Percentiles rank a stretch among this genome's conserved stretches.
These are phyloP conservation scores for Euleptes europaea DNA, from an alignment of 2,113 vertebrate genomes.

Conservation along the genomic window DNA sequence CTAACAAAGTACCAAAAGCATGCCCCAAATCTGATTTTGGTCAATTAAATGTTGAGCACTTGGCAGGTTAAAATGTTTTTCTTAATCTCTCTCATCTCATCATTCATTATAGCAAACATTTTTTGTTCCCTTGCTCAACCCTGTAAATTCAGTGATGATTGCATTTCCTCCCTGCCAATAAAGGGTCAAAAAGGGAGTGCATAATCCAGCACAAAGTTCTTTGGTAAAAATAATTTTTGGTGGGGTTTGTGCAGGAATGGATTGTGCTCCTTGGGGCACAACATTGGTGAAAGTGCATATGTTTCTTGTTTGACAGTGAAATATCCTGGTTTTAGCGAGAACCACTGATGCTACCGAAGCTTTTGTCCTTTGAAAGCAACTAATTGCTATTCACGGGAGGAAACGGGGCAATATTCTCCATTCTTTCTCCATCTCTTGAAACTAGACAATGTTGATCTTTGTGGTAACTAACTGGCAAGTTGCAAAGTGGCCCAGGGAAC, in stretches of 20 bases:
- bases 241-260: neutral
- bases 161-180: neutral
- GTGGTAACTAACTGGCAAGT: conserved; percentile 51
- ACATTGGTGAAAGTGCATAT: neutral
- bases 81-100: conserved; percentile 42
- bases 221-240: neutral
- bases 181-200: neutral
- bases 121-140: conserved; percentile 15
- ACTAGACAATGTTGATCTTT: conserved; percentile 51
- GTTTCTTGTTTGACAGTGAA: conserved; percentile 34
- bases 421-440: conserved; percentile 22
- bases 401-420: conserved; percentile 14
- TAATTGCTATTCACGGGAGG: conserved; percentile 32
- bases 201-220: neutral
- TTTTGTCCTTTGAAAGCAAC: conserved; percentile 27
- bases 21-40: neutral
- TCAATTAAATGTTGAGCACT: neutral
- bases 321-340: neutral
- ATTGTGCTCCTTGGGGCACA: neutral
- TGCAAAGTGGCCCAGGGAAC: conserved; percentile 53
- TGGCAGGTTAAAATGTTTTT: neutral
- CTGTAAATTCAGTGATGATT: conserved; percentile 16
- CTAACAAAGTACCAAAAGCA: neutral
- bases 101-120: conserved; percentile 20
- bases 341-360: neutral